These are phyloP conservation scores for Paratilapia polleni DNA, from an alignment of 2,113 vertebrate species.

Conservation along the genomic window DNA sequence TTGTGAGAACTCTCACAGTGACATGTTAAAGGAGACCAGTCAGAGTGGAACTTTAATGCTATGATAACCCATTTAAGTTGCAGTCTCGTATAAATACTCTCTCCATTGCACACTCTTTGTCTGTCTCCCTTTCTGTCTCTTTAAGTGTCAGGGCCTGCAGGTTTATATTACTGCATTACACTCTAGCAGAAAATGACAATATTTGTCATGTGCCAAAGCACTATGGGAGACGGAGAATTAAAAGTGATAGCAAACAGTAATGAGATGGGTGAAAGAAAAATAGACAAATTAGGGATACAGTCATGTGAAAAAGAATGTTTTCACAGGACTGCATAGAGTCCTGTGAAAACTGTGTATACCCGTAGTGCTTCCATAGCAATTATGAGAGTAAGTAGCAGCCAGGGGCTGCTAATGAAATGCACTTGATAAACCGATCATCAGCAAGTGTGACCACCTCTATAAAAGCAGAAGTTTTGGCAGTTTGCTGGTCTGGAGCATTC, in stretches of 20 bases:
- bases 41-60: conserved; percentile 61
- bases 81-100: conserved; percentile 61
- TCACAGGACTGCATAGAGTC: neutral
- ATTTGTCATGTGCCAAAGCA: conserved; percentile 31
- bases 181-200: neutral
- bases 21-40: conserved; percentile 61
- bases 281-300: neutral
- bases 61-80: conserved; percentile 74
- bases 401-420: neutral
- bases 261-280: neutral
- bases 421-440: neutral
- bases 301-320: neutral
- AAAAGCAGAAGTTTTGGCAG: neutral
- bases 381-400: neutral
- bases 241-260: neutral
- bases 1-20: conserved; percentile 56
- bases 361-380: neutral
- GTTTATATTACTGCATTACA: conserved; percentile 25
- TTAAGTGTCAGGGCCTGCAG: conserved; percentile 11
- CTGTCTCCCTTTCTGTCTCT: conserved; percentile 20
- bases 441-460: neutral
- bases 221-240: neutral
- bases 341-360: neutral
- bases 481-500: neutral
- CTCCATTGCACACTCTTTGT: conserved; percentile 30